Base-by-base conservation (phyloP, 2,797 vertebrate genomes). In the Chaetodon trifasciatus region DNA sequence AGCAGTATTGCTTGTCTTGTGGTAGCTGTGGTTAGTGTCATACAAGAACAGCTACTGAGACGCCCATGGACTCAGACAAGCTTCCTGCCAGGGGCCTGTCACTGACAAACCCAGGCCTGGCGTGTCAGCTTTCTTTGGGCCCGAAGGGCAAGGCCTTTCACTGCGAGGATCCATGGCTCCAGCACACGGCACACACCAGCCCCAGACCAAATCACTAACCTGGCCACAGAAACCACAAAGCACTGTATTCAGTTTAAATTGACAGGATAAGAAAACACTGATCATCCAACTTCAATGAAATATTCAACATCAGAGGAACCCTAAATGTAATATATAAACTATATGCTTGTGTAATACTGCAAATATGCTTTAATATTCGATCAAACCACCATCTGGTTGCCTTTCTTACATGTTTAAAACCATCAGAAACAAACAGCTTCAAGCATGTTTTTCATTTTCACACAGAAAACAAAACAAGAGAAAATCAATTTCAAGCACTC, bases 1-100 rank as follows among this genome's bases (percentile, higher is more conserved):
- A 83, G 80, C 82, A 76, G 81, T 58, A 60, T 57, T 76, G 81
- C 89, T 87, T 91, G 86, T 89, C 83, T 89, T 93, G 92, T 70
- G 90, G 91, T 91, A 80, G 87, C 82, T 91, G 93, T 88, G 92
- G 92, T 93, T 93, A 78, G 80, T 89, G 91, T 93, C 90, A 91
- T 85, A 87, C 85, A 88, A 85, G 86, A 92, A 72, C 86, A 84
- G 88, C 91, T 85, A 87, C 88, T 85, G 91, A 92, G 86, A 89
- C 76, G 88, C 76, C 86, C 80, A 64, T 76, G 85, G 90, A 87
- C 76, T 77, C 71, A 66, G 81, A 86, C 80, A 82, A 79, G 86
- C 84, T 86, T 88, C 82, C 86, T 90, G 84, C 78, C 83, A 87
- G 89, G 71, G 87, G 82, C 81, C 77, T 85, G 86, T 86, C 88